Conservation (phyloP, 2,113 vertebrate genomes). For the Corythaixoides concolor region DNA sequence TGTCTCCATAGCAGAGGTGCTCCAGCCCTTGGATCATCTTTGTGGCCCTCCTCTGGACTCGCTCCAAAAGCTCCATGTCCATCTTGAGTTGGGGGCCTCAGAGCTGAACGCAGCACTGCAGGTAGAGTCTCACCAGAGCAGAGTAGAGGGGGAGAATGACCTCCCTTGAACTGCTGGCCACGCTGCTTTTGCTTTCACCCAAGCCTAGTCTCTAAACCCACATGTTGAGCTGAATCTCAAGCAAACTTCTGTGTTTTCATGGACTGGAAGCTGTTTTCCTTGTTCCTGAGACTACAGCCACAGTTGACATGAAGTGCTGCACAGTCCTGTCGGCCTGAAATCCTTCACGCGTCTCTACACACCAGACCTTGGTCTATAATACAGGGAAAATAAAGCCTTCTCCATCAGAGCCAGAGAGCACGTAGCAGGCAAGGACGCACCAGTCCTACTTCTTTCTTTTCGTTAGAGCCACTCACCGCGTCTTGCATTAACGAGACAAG, state of each 20-base stretch:
- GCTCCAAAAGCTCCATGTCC: too few relatives aligned
- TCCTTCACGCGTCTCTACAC: accelerated
- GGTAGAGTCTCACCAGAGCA: too few relatives aligned
- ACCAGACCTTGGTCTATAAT: background rate
- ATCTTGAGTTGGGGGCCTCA: too few relatives aligned
- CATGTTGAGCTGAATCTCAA: background rate
- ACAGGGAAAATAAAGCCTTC: background rate
- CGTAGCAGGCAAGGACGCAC: accelerated
- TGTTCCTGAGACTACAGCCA: background rate
- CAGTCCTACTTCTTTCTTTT: background rate
- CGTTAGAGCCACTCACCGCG: accelerated
- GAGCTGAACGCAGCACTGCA: too few relatives aligned
- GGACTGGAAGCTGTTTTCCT: background rate
- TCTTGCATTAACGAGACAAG: background rate
- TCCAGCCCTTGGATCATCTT: too few relatives aligned
- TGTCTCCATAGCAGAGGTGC: too few relatives aligned
- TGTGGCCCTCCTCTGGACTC: too few relatives aligned
- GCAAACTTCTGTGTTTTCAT: background rate
- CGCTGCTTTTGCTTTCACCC: background rate
- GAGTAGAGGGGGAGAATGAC: too few relatives aligned
- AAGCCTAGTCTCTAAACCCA: background rate
- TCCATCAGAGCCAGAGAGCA: background rate
- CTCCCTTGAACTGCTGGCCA: too few relatives aligned
- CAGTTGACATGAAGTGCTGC: background rate
- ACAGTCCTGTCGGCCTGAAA: background rate